Evolutionary conservation across 1,140 invertebrate genomes (phyloP).

Genomic region (Atta colombica): DNA sequence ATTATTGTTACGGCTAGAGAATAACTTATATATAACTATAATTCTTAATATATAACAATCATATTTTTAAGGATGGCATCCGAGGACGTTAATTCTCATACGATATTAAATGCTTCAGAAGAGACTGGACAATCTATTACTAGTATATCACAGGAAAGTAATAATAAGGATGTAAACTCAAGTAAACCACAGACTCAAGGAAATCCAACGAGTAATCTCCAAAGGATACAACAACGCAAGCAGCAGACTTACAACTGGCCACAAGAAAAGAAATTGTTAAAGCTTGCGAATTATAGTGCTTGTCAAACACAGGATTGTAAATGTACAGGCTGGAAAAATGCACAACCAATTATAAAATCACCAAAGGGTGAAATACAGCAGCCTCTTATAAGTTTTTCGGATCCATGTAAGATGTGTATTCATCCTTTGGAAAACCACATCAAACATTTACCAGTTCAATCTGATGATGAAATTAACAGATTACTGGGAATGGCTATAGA

Average conservation of each 20-base stretch:
- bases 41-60: background rate
- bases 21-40: background rate
- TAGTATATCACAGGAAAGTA: conserved; percentile 70
- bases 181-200: conserved; percentile 86
- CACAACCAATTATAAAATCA: conserved; percentile 88
- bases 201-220: conserved; percentile 92
- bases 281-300: conserved; percentile 95
- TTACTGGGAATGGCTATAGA: conserved; percentile 96
- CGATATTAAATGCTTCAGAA: conserved; percentile 61
- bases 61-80: conserved; percentile 70
- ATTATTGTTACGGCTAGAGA: background rate
- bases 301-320: conserved; percentile 95
- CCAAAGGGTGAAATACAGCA: conserved; percentile 88
- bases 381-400: conserved; percentile 86
- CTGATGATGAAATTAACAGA: conserved; percentile 93
- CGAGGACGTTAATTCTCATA: conserved; percentile 70
- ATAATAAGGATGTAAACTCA: conserved; percentile 63
- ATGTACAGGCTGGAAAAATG: conserved; percentile 96
- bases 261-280: conserved; percentile 94
- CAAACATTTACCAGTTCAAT: conserved; percentile 91
- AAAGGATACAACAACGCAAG: conserved; percentile 94
- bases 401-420: conserved; percentile 93
- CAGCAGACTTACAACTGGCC: conserved; percentile 93
- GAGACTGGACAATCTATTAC: conserved; percentile 74
- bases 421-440: conserved; percentile 94